phyloP scores from a whole-genome alignment of 2,888 invertebrate species.

The Pachycephus smyrnensis region DNA sequence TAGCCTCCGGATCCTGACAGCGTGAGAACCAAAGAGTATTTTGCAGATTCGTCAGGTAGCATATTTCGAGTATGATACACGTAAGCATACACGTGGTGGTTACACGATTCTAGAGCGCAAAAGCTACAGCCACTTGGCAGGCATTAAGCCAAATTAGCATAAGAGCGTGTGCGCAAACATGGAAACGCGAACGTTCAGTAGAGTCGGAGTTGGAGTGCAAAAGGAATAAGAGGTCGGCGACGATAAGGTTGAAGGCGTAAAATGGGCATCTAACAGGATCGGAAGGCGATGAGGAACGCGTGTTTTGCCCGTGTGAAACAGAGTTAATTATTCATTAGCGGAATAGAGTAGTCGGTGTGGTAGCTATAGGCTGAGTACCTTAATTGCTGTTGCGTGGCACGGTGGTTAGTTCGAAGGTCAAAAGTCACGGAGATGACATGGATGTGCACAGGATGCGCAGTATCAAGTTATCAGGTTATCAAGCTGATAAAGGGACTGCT shows the following conservation, averaged over 20 bases:
- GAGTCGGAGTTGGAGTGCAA: conserved; percentile 27
- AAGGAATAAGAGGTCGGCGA: conserved; percentile 26
- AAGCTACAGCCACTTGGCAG: conserved; percentile 17
- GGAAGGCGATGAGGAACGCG: conserved; percentile 56
- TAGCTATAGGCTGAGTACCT: neutral
- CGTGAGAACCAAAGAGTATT: neutral
- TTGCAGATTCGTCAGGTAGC: neutral
- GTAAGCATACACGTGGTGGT: neutral
- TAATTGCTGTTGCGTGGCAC: neutral
- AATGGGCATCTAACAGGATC: conserved; percentile 17
- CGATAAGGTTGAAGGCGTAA: conserved; percentile 28
- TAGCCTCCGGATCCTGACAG: neutral
- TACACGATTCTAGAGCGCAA: neutral
- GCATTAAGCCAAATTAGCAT: conserved; percentile 66
- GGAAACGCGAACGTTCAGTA: conserved; percentile 34
- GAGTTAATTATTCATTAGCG: conserved; percentile 67
- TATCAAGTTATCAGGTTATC: neutral
- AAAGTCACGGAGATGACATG: neutral
- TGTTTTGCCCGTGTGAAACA: conserved; percentile 63
- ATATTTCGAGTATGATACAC: neutral
- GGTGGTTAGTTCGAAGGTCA: neutral
- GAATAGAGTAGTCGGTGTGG: neutral
- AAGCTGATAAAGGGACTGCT: neutral
- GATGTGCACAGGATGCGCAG: neutral
- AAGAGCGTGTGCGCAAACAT: conserved; percentile 66